Evolutionary conservation across 2,113 vertebrate species (phyloP).

Genomic region (Scopus umbretta): DNA sequence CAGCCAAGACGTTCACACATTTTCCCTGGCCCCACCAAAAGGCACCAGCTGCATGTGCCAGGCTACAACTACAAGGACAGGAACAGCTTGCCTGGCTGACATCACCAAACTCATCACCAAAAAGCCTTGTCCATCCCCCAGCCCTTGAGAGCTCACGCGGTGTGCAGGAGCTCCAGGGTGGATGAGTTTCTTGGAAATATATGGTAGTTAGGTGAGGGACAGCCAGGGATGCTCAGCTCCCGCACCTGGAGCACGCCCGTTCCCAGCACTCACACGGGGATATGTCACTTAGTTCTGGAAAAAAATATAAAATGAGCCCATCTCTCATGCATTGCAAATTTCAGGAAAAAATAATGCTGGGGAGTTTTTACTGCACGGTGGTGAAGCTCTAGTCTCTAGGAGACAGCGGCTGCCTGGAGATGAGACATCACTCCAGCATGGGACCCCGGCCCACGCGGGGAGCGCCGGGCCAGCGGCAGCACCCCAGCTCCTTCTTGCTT

Average conservation of each 20-base stretch:
- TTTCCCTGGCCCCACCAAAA: background rate
- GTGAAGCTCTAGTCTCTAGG: constrained; percentile 44
- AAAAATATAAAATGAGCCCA: background rate
- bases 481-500: background rate
- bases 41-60: background rate
- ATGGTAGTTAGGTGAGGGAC: background rate
- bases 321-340: constrained; percentile 51
- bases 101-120: background rate
- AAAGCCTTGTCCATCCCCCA: background rate
- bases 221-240: background rate
- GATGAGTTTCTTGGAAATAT: constrained; percentile 3
- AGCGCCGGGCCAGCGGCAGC: background rate
- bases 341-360: background rate
- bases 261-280: background rate
- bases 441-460: background rate
- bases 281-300: background rate
- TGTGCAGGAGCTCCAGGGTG: background rate
- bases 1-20: background rate
- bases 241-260: background rate
- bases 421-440: background rate
- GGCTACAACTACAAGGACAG: background rate
- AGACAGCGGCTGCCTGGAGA: constrained; percentile 33
- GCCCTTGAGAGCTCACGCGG: background rate
- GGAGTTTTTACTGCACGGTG: background rate
- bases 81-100: background rate